Evolutionary conservation across 2,797 vertebrate species (phyloP), one percentile per base, ranked within the genome.

Genomic region (Salmo trutta): DNA sequence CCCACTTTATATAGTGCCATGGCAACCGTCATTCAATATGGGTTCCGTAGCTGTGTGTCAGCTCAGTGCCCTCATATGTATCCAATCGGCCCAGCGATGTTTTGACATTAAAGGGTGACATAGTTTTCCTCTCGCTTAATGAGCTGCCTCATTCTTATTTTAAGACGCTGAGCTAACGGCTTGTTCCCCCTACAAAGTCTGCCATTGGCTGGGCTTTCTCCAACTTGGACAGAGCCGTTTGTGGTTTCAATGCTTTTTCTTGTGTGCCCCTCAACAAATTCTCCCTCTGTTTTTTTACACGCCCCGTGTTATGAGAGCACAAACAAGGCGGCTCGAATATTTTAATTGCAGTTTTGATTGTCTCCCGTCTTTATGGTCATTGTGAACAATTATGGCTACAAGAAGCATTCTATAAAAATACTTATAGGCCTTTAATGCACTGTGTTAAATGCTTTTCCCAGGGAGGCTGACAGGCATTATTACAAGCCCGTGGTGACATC

Each of bases 341-440:
- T 73, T 75, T 74, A 73, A 77, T 80, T 75, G 41, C 69, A 15
- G 33, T 52, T 76, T 78, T 71, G 74, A 65, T 73, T 77, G 77
- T 67, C 74, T 52, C 62, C 31, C 59, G 80, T 41, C 81, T 87
- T 89, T 84, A 86, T 77, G 69, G 83, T 64, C 69, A 71, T 78
- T 75, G 65, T 78, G 76, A 86, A 84, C 81, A 76, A 79, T 85
- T 88, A 80, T 75, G 79, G 84, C 77, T 79, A 73, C 78, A 83
- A 83, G 82, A 75, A 75, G 81, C 71, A 75, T 77, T 81, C 86
- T 78, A 84, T 85, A 84, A 84, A 85, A 83, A 74, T 74, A 21
- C 76, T 79, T 81, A 81, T 53, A 79, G 75, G 36, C 73, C 77
- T 86, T 79, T 81, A 86, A 84, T 69, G 73, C 12, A 19, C 36